phyloP scores from a whole-genome alignment of 2,888 invertebrate species.

The Agriopis leucophaearia region DNA sequence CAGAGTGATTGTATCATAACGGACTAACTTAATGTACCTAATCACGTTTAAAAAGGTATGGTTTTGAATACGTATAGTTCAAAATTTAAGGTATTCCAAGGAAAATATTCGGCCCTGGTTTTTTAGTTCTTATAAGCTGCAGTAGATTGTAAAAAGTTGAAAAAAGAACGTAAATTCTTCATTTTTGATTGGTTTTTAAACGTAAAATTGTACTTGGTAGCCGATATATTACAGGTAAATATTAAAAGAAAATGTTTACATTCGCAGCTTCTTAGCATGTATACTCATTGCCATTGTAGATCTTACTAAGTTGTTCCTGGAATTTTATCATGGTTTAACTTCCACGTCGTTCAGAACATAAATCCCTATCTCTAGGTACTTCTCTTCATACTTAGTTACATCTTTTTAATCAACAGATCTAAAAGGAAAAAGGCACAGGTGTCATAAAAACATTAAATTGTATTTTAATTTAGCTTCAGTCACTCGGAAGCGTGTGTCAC shows the following conservation, averaged over 20 bases:
- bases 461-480: not conserved
- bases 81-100: not conserved
- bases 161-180: too few species aligned
- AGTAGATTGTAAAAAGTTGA: too few species aligned
- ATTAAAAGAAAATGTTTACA: not conserved
- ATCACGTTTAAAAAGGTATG: not conserved
- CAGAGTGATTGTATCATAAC: conserved; percentile 13
- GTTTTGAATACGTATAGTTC: not conserved
- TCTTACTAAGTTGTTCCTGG: conserved; percentile 1
- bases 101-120: not conserved
- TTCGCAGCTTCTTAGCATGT: not conserved
- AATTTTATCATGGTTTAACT: conserved; percentile 7
- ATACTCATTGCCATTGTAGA: not conserved
- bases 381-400: not conserved
- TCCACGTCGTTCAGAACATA: conserved; percentile 14
- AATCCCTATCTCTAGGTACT: conserved; percentile 19
- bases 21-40: not conserved
- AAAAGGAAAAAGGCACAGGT: conserved; percentile 37
- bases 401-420: conserved; percentile 25
- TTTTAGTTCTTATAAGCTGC: too few species aligned
- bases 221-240: too few species aligned
- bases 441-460: conserved; percentile 11
- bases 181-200: too few species aligned
- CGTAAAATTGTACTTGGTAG: too few species aligned
- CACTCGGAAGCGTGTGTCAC: conserved; percentile 62